A percentile compares a stretch with the other conserved stretches of the same genome.
phyloP scores from a whole-genome alignment of 1,140 invertebrate genomes.

The Macrostomum lignano region DNA sequence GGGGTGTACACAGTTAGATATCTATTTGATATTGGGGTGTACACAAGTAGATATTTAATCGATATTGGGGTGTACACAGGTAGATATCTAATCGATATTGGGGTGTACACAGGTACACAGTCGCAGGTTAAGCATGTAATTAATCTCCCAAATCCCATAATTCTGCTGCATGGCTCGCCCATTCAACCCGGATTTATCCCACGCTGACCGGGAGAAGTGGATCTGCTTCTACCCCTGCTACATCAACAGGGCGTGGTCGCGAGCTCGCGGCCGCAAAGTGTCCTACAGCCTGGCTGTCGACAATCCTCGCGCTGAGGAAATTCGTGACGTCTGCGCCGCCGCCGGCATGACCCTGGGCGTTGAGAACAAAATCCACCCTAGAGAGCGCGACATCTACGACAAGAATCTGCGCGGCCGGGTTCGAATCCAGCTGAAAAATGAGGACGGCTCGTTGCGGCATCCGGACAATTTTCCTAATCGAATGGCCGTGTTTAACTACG shows the following conservation, averaged over 20 bases:
- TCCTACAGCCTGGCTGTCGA: conserved; percentile 59
- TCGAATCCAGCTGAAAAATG: conserved; percentile 61
- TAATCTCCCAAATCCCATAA: no score
- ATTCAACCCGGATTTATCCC: conserved; percentile 16
- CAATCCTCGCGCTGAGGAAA: conserved; percentile 71
- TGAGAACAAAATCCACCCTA: conserved; percentile 67
- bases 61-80: no score
- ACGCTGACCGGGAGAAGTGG: conserved; percentile 35
- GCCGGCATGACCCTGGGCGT: conserved; percentile 51
- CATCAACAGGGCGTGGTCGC: conserved; percentile 64
- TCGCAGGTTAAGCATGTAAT: no score
- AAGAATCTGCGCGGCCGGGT: conserved; percentile 50
- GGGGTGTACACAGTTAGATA: no score
- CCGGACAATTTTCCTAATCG: conserved; percentile 1
- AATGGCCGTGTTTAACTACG: conserved; percentile 37
- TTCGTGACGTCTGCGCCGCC: conserved; percentile 54
- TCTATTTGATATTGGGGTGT: no score
- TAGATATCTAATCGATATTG: no score
- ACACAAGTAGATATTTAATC: no score
- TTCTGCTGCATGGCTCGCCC: conserved; percentile 14
- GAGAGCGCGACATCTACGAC: conserved; percentile 58
- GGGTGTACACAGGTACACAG: no score
- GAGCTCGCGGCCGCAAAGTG: conserved; percentile 53
- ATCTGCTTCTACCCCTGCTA: conserved; percentile 84
- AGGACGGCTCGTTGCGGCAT: conserved; percentile 40